Percentiles rank a stretch among this genome's conserved stretches.
Conservation (phyloP, 2,888 invertebrate genomes). For the Aquatica leii region DNA sequence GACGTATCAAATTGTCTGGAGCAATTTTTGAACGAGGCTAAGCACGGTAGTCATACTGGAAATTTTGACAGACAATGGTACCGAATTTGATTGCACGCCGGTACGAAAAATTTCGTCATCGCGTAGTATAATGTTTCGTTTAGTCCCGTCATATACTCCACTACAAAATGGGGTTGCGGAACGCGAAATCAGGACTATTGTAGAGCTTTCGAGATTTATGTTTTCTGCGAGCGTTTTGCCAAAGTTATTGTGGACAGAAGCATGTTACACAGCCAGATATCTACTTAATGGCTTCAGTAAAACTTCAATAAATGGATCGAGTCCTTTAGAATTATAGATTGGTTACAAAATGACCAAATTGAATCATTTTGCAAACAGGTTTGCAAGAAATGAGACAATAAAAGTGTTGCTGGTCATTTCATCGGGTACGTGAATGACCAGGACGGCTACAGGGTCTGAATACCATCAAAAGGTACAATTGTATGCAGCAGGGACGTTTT, state of each 20-base stretch:
- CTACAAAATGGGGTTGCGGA: not conserved
- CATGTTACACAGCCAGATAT: not conserved
- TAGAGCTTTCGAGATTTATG: no score
- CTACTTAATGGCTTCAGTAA: not conserved
- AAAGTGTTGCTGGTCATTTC: conserved; percentile 14
- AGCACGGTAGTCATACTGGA: not conserved
- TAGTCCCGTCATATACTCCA: not conserved
- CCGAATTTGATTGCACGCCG: not conserved
- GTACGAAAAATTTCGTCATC: not conserved
- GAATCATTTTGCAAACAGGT: no score
- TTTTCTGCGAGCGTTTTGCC: not conserved
- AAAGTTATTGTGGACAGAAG: not conserved
- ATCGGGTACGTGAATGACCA: conserved; percentile 22
- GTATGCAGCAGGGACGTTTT: no score
- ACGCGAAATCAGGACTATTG: not conserved
- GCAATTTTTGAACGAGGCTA: not conserved
- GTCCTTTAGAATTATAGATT: no score
- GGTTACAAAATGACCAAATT: no score
- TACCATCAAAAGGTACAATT: conserved; percentile 8
- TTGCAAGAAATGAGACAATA: no score
- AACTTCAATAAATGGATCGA: not conserved
- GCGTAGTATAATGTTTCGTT: not conserved
- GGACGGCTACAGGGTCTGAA: conserved; percentile 19
- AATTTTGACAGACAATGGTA: not conserved
- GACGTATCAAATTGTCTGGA: not conserved